Base-by-base conservation (phyloP, 2,113 vertebrate species). In the Corythornis cristatus region DNA sequence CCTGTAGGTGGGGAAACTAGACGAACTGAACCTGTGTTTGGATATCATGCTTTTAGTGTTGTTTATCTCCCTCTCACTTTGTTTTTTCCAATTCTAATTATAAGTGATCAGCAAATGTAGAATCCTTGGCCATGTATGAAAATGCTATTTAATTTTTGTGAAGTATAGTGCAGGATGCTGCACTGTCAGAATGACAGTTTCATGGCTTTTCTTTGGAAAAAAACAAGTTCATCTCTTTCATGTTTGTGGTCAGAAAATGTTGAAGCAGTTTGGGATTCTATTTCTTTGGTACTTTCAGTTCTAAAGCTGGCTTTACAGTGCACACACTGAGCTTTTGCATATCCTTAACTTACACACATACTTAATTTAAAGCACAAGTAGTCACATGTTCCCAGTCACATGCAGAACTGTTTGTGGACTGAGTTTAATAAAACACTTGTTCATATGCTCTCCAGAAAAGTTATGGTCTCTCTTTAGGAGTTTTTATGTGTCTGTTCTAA, bases 391-490 rank as follows among this genome's bases (percentile, higher is more conserved):
- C 3, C 18, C 62, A 93, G 60, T 91, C 94, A 85, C 64, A 60
- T 48, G 18, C 67, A 19, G 17, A 35, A 53, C 73, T 40, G 33
- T 74, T 79, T 70, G 53, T 46, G 64, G 57, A 29, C 82, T 62
- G 43, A 35, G 13, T 89, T 83, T 83, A 89, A 31, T 61, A 31
- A 82, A 75, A 79, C 60, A 20, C 51, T 70, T 40, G 37, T 64
- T 96, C 67, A 18, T 96, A 3, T 50, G 84, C 43, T 95, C 56
- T 85, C 35, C 89, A 83, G 87, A 83, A 93, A 79, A 83, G 60
- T 58, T 35, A 10, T 40, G 23, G 51, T 58, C 65, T 80, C 81
- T 85, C 14, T 90, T 95, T 81, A 77, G 67, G 68, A 56, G 56
- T 35, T 91, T 79, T 50, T 73, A 68, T 2, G 0, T 71, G 50